Conservation (phyloP, 2,888 invertebrate genomes). For the Melipona bicolor region DNA sequence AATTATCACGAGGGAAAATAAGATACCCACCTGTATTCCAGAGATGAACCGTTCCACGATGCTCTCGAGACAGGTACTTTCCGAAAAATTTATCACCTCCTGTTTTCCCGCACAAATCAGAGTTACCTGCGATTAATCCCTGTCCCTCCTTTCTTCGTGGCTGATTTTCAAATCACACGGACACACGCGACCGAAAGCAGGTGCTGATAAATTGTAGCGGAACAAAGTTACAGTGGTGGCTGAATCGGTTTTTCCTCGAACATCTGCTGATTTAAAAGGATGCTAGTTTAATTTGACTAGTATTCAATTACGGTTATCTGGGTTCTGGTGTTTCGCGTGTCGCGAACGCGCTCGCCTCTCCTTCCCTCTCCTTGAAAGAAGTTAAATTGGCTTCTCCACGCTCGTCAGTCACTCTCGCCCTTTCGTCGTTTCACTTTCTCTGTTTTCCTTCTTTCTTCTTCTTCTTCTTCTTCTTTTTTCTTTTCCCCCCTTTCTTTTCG, state of each 20-base stretch:
- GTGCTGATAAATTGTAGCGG: slow-evolving; percentile 49
- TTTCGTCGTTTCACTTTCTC: slow-evolving; percentile 61
- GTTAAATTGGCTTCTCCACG: slow-evolving; percentile 73
- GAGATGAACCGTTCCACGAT: neutral
- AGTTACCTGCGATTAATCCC: slow-evolving; percentile 6
- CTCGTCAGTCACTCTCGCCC: slow-evolving; percentile 66
- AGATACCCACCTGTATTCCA: neutral
- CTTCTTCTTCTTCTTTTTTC: no score
- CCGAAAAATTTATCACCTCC: slow-evolving; percentile 57
- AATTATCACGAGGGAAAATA: neutral
- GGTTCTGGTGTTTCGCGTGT: slow-evolving; percentile 58
- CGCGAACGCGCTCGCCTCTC: slow-evolving; percentile 31
- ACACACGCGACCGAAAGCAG: neutral
- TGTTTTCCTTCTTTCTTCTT: neutral
- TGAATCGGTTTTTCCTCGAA: slow-evolving; percentile 58
- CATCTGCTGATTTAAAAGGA: slow-evolving; percentile 65
- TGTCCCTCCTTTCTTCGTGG: slow-evolving; percentile 1
- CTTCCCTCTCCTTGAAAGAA: slow-evolving; percentile 65
- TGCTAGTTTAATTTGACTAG: slow-evolving; percentile 69
- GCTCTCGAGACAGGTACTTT: slow-evolving; percentile 52
- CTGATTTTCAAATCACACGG: neutral
- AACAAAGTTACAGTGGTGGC: slow-evolving; percentile 37
- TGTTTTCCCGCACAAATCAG: neutral
- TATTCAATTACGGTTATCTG: slow-evolving; percentile 71
- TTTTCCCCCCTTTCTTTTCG: neutral